Percentiles rank a stretch among this genome's conserved stretches.
Conservation (phyloP, 2,797 vertebrate genomes). For the Catostomus latipinnis region DNA sequence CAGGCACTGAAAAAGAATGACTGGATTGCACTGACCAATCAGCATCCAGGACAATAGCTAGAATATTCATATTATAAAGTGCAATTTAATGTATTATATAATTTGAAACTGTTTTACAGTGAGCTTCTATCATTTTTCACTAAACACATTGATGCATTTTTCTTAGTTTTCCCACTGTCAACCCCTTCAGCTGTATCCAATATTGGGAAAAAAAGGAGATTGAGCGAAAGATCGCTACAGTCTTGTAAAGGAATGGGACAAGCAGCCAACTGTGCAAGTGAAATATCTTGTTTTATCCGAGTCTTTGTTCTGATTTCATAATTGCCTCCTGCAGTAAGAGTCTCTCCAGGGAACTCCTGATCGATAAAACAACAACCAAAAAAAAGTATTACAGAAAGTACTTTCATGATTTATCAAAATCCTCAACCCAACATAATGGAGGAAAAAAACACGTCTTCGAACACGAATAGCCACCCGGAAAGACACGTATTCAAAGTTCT, state of each 20-base stretch:
- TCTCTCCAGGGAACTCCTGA: slow-evolving; percentile 59
- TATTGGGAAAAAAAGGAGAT: slow-evolving; percentile 50
- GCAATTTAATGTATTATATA: background rate
- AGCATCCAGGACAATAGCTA: background rate
- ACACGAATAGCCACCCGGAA: slow-evolving; percentile 47
- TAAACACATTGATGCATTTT: slow-evolving; percentile 44
- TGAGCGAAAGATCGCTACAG: slow-evolving; percentile 51
- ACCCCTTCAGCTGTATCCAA: slow-evolving; percentile 52
- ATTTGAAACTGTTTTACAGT: background rate
- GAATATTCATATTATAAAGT: background rate
- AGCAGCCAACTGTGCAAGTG: slow-evolving; percentile 60
- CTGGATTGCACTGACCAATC: too few relatives aligned
- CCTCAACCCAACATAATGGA: slow-evolving; percentile 60
- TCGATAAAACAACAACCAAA: slow-evolving; percentile 65
- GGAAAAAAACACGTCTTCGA: slow-evolving; percentile 39
- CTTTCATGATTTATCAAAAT: slow-evolving; percentile 71
- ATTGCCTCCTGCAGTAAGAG: slow-evolving; percentile 66
- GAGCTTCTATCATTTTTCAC: slow-evolving; percentile 1
- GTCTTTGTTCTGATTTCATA: slow-evolving; percentile 66
- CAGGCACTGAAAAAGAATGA: too few relatives aligned
- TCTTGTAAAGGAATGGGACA: slow-evolving; percentile 57
- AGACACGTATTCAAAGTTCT: slow-evolving; percentile 13
- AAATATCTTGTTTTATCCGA: slow-evolving; percentile 69
- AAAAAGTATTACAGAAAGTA: slow-evolving; percentile 67
- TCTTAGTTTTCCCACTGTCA: slow-evolving; percentile 35